phyloP scores from a whole-genome alignment of 1,140 invertebrate species.

The Drosophila repleta region DNA sequence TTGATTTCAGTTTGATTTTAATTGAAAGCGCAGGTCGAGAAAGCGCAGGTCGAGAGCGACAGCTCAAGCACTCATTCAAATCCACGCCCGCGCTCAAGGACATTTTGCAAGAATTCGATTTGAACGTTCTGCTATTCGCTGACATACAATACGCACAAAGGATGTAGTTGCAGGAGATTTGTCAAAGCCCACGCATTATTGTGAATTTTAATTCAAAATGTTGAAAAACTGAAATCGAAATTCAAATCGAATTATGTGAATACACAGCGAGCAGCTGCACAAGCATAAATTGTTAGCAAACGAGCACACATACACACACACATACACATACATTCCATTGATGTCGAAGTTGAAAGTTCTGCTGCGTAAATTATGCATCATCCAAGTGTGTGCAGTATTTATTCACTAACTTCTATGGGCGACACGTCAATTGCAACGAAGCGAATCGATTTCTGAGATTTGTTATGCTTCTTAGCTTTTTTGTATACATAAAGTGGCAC shows the following conservation, averaged over 20 bases:
- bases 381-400: conserved; percentile 48
- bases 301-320: conserved; percentile 39
- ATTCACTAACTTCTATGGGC: conserved; percentile 10
- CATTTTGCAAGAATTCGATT: conserved; percentile 22
- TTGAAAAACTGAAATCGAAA: conserved; percentile 50
- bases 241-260: conserved; percentile 55
- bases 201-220: conserved; percentile 63
- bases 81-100: conserved; percentile 8
- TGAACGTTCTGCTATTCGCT: conserved; percentile 34
- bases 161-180: conserved; percentile 32
- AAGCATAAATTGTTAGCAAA: conserved; percentile 8
- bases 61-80: conserved; percentile 51
- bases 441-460: background rate
- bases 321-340: conserved; percentile 15
- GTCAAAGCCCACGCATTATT: conserved; percentile 23
- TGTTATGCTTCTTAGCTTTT: background rate
- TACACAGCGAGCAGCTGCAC: conserved; percentile 10
- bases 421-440: conserved; percentile 4
- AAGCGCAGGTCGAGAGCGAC: too few species aligned
- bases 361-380: conserved; percentile 64
- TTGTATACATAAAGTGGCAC: too few species aligned
- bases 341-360: conserved; percentile 42
- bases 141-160: conserved; percentile 35
- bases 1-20: conserved; percentile 68
- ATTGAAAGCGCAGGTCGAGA: conserved; percentile 56